Evolutionary conservation across 2,888 invertebrate genomes (phyloP).

Genomic region (Hetaerina titia): DNA sequence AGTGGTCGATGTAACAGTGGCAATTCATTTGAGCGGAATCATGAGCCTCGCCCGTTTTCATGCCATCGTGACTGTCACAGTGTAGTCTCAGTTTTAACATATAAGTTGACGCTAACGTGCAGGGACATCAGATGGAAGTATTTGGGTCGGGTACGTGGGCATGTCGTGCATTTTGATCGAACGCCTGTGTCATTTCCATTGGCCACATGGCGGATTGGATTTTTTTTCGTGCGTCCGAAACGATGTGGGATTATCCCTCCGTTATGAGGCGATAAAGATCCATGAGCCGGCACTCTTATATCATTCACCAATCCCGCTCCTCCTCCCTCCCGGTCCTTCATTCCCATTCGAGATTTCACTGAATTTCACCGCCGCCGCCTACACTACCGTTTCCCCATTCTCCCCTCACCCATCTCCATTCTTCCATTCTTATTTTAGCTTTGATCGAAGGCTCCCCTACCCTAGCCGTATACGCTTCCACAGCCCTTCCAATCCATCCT

Average conservation of each 20-base stretch:
- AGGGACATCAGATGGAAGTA: not conserved
- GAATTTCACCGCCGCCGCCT: not conserved
- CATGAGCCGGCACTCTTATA: not conserved
- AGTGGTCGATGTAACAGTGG: too few species aligned
- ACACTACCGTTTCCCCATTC: not conserved
- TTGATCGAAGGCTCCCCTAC: slow-evolving; percentile 21
- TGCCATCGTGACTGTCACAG: too few species aligned
- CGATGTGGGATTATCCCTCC: not conserved
- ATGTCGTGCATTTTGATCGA: not conserved
- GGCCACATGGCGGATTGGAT: not conserved
- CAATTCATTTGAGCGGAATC: too few species aligned
- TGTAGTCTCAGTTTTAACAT: too few species aligned
- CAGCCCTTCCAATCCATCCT: not conserved
- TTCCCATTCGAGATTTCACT: not conserved
- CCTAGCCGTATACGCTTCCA: too few species aligned
- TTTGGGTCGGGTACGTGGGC: not conserved
- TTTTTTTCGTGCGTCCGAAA: not conserved
- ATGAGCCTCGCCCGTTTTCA: too few species aligned
- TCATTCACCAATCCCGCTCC: not conserved
- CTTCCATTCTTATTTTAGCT: slow-evolving; percentile 35
- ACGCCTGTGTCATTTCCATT: not conserved
- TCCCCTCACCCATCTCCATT: not conserved
- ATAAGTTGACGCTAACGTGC: not conserved
- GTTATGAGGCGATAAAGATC: not conserved
- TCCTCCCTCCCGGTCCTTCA: not conserved